Evolutionary conservation across 2,113 vertebrate genomes (phyloP).

Genomic region (Trematocara marginatum): DNA sequence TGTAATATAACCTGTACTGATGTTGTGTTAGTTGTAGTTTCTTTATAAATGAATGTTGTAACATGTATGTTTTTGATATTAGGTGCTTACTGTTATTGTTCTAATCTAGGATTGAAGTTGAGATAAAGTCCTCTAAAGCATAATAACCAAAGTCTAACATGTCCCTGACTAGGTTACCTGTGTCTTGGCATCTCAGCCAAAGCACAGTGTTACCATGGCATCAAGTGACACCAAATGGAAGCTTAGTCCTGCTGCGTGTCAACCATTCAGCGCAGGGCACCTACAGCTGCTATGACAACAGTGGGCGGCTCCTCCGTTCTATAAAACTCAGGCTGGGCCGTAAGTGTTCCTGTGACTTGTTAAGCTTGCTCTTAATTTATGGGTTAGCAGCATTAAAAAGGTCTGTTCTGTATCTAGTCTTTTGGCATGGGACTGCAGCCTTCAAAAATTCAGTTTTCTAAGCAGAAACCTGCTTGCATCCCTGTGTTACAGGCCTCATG

Average conservation of each 20-base stretch:
- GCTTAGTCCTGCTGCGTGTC: constrained; percentile 56
- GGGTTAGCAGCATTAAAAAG: not conserved
- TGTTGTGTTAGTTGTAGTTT: not conserved
- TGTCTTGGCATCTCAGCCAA: constrained; percentile 67
- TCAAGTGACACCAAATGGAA: constrained; percentile 47
- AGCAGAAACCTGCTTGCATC: not conserved
- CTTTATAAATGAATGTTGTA: not conserved
- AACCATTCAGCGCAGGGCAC: constrained; percentile 66
- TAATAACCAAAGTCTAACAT: constrained; percentile 6
- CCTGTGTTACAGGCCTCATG: not conserved
- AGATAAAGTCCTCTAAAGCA: not conserved
- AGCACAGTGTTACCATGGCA: constrained; percentile 50
- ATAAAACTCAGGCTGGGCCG: constrained; percentile 67
- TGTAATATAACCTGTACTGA: not conserved
- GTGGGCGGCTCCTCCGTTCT: constrained; percentile 53
- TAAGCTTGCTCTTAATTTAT: not conserved
- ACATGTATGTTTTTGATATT: not conserved
- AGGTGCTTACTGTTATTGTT: not conserved
- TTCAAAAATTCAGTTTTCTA: not conserved
- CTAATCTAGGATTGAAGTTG: not conserved
- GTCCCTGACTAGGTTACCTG: constrained; percentile 48
- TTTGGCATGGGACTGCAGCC: not conserved
- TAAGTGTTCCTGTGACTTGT: constrained; percentile 56
- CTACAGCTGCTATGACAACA: constrained; percentile 74
- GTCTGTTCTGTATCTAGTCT: not conserved